These are phyloP conservation scores for Microtus ochrogaster DNA, from an alignment of 2,113 vertebrate species.

Conservation along the genomic window DNA sequence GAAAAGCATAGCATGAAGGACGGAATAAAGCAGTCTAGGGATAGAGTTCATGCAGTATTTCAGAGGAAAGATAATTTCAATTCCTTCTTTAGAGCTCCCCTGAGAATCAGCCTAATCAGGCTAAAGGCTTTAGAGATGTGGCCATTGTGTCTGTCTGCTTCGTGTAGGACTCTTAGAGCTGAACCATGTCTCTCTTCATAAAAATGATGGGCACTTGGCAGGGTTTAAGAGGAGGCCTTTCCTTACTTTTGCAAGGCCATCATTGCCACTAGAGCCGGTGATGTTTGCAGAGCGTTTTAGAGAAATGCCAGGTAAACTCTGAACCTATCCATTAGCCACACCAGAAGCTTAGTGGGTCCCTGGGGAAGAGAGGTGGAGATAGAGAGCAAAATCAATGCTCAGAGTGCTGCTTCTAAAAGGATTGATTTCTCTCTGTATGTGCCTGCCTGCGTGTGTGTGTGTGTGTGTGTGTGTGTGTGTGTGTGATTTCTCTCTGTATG, in stretches of 20 bases:
- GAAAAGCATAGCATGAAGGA: constrained; percentile 38
- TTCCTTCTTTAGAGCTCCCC: constrained; percentile 44
- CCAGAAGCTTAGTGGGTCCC: background rate
- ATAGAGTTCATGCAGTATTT: background rate
- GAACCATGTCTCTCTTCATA: constrained; percentile 4
- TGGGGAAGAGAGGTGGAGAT: background rate
- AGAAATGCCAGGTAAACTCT: constrained; percentile 44
- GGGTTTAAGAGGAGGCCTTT: background rate
- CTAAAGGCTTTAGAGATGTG: constrained; percentile 18
- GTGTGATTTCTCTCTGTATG: no score
- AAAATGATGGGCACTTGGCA: constrained; percentile 41
- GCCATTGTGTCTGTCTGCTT: background rate
- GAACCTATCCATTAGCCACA: background rate
- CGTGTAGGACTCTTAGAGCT: background rate
- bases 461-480: no score
- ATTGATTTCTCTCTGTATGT: background rate
- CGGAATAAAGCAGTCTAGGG: background rate
- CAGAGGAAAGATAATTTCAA: constrained; percentile 60
- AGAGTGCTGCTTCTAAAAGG: background rate
- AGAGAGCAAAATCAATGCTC: background rate
- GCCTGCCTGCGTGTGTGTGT: background rate
- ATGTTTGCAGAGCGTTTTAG: background rate
- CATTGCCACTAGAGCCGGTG: background rate
- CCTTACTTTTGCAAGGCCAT: background rate
- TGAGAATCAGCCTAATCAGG: constrained; percentile 44